These are phyloP conservation scores for Schizaphis graminum DNA, from an alignment of 2,888 invertebrate species.

Conservation along the genomic window DNA sequence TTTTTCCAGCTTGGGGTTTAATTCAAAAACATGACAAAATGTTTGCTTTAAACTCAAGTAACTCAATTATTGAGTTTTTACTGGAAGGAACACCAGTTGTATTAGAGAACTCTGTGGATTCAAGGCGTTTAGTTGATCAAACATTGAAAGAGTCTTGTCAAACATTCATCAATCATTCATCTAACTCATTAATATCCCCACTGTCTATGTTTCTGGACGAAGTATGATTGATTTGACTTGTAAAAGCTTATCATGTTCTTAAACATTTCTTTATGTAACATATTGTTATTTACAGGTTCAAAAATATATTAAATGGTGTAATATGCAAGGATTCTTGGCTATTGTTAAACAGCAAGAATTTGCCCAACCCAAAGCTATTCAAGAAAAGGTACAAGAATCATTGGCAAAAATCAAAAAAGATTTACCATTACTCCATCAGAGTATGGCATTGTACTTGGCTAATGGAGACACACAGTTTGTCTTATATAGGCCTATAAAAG, in stretches of 20 bases:
- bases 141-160: slow-evolving; percentile 93
- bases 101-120: slow-evolving; percentile 91
- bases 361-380: slow-evolving; percentile 81
- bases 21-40: slow-evolving; percentile 83
- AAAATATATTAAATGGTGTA: slow-evolving; percentile 63
- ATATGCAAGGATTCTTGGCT: slow-evolving; percentile 59
- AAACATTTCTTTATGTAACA: not conserved
- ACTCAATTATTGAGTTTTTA: slow-evolving; percentile 92
- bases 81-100: slow-evolving; percentile 95
- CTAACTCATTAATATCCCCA: slow-evolving; percentile 82
- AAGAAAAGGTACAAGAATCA: slow-evolving; percentile 81
- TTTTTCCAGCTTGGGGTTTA: slow-evolving; percentile 73
- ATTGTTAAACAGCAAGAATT: slow-evolving; percentile 73
- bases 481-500: slow-evolving; percentile 92
- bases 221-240: slow-evolving; percentile 72
- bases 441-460: slow-evolving; percentile 95
- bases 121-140: slow-evolving; percentile 94
- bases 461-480: slow-evolving; percentile 98
- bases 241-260: not conserved
- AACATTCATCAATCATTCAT: slow-evolving; percentile 85
- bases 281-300: slow-evolving; percentile 59
- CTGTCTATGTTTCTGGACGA: slow-evolving; percentile 82
- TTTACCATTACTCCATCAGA: slow-evolving; percentile 84
- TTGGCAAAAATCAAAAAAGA: slow-evolving; percentile 84
- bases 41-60: slow-evolving; percentile 89